Conservation (phyloP, 2,797 vertebrate genomes). For the Sebastes jordani region DNA sequence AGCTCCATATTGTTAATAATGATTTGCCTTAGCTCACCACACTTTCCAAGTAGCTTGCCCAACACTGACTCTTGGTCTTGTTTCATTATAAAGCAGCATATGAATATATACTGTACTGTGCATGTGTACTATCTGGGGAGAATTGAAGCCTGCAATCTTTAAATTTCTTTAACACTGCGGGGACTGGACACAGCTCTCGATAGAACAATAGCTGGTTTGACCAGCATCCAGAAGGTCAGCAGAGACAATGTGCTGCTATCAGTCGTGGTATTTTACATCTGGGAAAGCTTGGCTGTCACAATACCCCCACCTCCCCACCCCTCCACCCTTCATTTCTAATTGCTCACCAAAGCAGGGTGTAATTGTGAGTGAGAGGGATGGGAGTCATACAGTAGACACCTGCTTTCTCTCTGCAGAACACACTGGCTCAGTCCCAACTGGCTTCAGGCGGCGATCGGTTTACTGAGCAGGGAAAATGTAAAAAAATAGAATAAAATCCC, state of each 20-base stretch:
- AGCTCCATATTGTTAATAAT: too few species aligned
- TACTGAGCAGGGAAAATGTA: slow-evolving; percentile 17
- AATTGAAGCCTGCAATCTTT: not conserved
- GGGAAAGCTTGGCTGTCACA: slow-evolving; percentile 26
- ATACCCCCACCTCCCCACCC: too few species aligned
- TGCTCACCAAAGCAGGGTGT: slow-evolving; percentile 14
- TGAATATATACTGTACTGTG: not conserved
- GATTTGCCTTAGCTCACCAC: too few species aligned
- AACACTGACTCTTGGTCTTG: not conserved
- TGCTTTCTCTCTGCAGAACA: slow-evolving; percentile 44
- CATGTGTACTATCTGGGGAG: not conserved
- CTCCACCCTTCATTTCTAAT: slow-evolving; percentile 26
- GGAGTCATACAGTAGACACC: slow-evolving; percentile 27
- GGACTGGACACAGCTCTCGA: not conserved
- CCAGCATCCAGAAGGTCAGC: slow-evolving; percentile 41
- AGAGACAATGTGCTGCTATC: slow-evolving; percentile 45
- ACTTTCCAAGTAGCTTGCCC: too few species aligned
- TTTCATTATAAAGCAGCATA: not conserved
- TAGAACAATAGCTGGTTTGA: slow-evolving; percentile 22
- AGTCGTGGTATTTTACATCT: slow-evolving; percentile 28
- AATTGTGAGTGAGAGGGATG: slow-evolving; percentile 22
- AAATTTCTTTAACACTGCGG: not conserved
- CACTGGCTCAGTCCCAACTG: slow-evolving; percentile 56
- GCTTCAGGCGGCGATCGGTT: slow-evolving; percentile 22
- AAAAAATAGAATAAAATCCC: slow-evolving; percentile 12